Evolutionary conservation across 2,797 vertebrate genomes (phyloP).

Genomic region (Characodon lateralis): DNA sequence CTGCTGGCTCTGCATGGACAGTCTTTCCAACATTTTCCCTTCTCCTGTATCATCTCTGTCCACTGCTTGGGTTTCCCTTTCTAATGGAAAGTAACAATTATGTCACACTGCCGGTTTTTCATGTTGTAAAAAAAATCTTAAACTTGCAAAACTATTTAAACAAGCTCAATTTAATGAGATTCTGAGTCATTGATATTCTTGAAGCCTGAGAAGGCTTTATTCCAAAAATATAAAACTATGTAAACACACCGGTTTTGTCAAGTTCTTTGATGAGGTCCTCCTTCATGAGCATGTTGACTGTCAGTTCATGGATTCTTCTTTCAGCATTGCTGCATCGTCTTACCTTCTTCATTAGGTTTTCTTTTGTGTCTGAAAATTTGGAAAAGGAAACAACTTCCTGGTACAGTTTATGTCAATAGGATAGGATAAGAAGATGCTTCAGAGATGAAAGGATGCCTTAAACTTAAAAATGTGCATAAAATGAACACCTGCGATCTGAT

Average conservation of each 20-base stretch:
- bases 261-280: conserved; percentile 89
- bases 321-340: conserved; percentile 75
- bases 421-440: neutral
- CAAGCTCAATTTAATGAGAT: neutral
- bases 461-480: neutral
- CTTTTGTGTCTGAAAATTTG: conserved; percentile 52
- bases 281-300: conserved; percentile 87
- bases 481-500: conserved; percentile 47
- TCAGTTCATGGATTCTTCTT: conserved; percentile 85
- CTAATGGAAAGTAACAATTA: conserved; percentile 65
- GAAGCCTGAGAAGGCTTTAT: neutral
- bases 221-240: neutral
- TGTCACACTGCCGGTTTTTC: conserved; percentile 5
- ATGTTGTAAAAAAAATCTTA: neutral
- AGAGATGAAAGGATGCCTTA: neutral
- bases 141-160: neutral
- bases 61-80: conserved; percentile 79
- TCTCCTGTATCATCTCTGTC: conserved; percentile 55
- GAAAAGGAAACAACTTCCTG: conserved; percentile 7
- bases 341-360: conserved; percentile 73
- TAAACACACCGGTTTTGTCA: conserved; percentile 85
- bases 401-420: neutral
- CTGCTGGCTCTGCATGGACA: conserved; percentile 84
- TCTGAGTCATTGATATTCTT: neutral
- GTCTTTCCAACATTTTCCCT: conserved; percentile 71